Evolutionary conservation across 2,797 vertebrate species (phyloP).

Genomic region (Poecile montanus): DNA sequence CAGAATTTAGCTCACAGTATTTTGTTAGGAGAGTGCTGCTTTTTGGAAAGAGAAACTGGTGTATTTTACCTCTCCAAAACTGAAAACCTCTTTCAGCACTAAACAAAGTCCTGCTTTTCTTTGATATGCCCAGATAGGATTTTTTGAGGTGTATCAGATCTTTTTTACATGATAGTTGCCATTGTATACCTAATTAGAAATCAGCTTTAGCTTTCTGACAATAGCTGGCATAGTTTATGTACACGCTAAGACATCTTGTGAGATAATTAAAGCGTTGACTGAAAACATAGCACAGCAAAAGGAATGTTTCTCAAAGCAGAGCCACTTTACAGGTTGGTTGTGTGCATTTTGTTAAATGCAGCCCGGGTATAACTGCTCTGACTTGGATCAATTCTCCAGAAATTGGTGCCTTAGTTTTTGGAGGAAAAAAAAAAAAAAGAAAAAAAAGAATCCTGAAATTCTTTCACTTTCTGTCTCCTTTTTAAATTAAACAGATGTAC

Average conservation of each 20-base stretch:
- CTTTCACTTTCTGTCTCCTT: background rate
- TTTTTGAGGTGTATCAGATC: constrained; percentile 24
- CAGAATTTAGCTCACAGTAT: background rate
- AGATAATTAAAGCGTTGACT: constrained; percentile 64
- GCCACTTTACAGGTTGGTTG: constrained; percentile 3
- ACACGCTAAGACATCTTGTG: constrained; percentile 32
- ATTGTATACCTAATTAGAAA: constrained; percentile 41
- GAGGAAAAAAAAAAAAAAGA: background rate
- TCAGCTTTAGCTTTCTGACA: constrained; percentile 25
- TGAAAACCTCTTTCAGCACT: background rate
- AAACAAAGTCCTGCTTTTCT: background rate
- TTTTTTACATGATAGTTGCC: constrained; percentile 15
- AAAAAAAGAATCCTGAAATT: background rate
- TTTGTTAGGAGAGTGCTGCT: background rate
- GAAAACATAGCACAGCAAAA: constrained; percentile 36
- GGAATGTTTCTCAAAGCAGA: constrained; percentile 29
- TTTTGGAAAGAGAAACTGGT: background rate
- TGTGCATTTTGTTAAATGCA: background rate
- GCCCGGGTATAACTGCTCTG: background rate
- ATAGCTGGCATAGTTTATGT: constrained; percentile 7
- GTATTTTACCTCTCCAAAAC: background rate
- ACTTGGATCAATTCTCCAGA: background rate
- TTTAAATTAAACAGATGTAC: background rate
- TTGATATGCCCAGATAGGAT: background rate
- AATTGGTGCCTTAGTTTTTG: background rate